Conservation (phyloP, 2,888 invertebrate genomes). For the Leucoma salicis region DNA sequence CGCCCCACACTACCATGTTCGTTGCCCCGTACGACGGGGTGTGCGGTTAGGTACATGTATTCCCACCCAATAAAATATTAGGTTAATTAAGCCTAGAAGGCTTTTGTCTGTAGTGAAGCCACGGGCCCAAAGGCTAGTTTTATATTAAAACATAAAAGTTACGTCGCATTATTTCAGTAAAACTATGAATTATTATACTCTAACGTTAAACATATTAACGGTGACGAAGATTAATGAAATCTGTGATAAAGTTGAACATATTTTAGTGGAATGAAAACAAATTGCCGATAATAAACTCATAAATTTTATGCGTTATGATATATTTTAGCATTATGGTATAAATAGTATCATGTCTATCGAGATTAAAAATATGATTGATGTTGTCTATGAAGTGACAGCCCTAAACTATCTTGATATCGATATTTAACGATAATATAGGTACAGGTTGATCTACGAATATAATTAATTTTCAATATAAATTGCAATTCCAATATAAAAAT, state of each 20-base stretch:
- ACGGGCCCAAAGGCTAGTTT: too few species aligned
- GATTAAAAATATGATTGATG: slow-evolving; percentile 32
- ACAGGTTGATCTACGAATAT: too few species aligned
- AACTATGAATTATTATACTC: neutral
- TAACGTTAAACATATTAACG: neutral
- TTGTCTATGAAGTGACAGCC: neutral
- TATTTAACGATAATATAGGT: neutral
- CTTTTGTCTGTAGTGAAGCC: too few species aligned
- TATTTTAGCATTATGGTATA: slow-evolving; percentile 24
- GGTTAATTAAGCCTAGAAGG: too few species aligned
- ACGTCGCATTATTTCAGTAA: too few species aligned
- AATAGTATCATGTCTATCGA: slow-evolving; percentile 8
- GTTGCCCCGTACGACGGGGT: too few species aligned
- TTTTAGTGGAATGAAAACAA: slow-evolving; percentile 13
- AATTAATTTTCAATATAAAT: too few species aligned
- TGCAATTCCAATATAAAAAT: too few species aligned
- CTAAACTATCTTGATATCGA: neutral
- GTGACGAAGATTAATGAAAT: slow-evolving; percentile 16
- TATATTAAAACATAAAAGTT: too few species aligned
- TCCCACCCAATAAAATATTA: too few species aligned
- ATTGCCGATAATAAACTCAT: slow-evolving; percentile 23
- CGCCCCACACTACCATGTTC: too few species aligned
- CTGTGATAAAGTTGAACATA: slow-evolving; percentile 6
- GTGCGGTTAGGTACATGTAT: too few species aligned
- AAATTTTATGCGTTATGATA: slow-evolving; percentile 19